These are phyloP conservation scores for Megaustenia siamemsis DNA, from an alignment of 2,888 invertebrate species.

Conservation along the genomic window DNA sequence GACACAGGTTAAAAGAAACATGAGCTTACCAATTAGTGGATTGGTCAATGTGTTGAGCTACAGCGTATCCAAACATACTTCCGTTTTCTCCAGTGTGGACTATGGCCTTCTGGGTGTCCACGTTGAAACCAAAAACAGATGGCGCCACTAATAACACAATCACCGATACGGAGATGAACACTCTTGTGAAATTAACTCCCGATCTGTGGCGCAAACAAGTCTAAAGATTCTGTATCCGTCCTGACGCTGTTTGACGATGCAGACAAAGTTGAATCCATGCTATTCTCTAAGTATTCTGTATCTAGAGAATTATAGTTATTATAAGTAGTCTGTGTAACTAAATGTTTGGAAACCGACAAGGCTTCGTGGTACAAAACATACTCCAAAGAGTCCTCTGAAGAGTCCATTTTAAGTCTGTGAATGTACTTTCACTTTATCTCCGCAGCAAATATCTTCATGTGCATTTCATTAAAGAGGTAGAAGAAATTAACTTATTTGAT, in stretches of 20 bases:
- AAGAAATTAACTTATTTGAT: too few species aligned
- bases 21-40: constrained; percentile 86
- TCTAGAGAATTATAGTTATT: background rate
- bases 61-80: constrained; percentile 93
- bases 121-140: constrained; percentile 81
- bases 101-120: constrained; percentile 88
- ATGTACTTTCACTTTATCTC: background rate
- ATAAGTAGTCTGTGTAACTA: background rate
- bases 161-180: background rate
- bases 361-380: background rate
- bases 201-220: background rate
- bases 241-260: background rate
- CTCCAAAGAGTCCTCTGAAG: background rate
- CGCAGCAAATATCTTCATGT: background rate
- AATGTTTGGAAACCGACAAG: background rate
- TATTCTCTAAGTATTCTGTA: background rate
- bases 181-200: background rate
- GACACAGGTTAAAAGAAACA: too few species aligned
- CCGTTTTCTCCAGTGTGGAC: constrained; percentile 85
- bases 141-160: constrained; percentile 8
- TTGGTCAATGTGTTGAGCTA: constrained; percentile 88
- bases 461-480: too few species aligned
- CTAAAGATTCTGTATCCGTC: background rate
- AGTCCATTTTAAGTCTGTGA: background rate
- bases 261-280: too few species aligned